Evolutionary conservation across 2,113 vertebrate species (phyloP), one percentile per base, ranked within the genome.

Genomic region (Oophaga pumilio): DNA sequence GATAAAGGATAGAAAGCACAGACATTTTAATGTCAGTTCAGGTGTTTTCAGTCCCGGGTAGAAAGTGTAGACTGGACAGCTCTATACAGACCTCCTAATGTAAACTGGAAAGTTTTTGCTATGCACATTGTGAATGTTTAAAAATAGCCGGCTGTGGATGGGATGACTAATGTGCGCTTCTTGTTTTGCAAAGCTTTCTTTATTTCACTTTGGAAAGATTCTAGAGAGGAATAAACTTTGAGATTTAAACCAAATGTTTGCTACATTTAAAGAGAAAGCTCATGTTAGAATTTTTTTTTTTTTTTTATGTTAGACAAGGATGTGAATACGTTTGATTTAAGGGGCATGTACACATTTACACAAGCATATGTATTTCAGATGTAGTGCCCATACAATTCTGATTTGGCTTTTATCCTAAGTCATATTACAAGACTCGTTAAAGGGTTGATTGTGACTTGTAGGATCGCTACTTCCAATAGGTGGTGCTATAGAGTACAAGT

Each of bases 91-190:
- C 22, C 78, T 87, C 60, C n/a, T 87, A 87, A 87, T 76, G 64
- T 83, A 87, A 87, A 87, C 86, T 87, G 86, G 79, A 87, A 87
- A 76, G 80, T 83, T 83, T 82, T 69, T 87, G 60, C 86, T 71
- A 64, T 66, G 80, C 86, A 87, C 86, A 82, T 76, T 76, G 86
- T 60, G 28, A 66, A 64, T 82, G 79, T 87, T 87, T 87, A 87
- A 87, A 87, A 87, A 87, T 87, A 87, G 86, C 68, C 11, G 50
- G 28, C 76, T 56, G 78, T 80, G 76, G 85, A 77, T 71, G 68
- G 68, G 69, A 76, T 87, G 86, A 87, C 77, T 87, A 87, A 87
- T 87, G 53, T 73, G 85, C 11, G 28, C 86, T 80, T 74, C 80
- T 82, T 87, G 79, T 76, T 87, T 87, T 87, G 86, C 80, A 76